Base-by-base conservation (phyloP, 1,140 invertebrate genomes). In the Conus betulinus region DNA sequence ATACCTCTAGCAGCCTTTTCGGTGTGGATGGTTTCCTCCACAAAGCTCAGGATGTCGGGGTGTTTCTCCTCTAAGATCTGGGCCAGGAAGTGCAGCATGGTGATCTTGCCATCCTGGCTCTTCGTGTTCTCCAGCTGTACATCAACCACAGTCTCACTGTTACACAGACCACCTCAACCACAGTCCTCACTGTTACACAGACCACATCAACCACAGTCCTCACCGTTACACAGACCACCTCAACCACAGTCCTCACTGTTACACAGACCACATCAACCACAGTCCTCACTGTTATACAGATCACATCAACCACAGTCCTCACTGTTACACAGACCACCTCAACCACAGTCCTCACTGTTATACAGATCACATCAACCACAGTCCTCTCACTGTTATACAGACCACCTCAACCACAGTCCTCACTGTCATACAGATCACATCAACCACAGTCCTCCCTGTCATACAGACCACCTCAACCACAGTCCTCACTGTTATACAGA, bases 71-170 rank as follows among this genome's bases (percentile, higher is more conserved):
- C 98, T 89, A 99, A 97, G 2, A 97, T 97, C 91, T 99, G 97
- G 0, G 97, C 98, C 71, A 99, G 95, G 93, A 98, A 99, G 23
- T 71, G 67, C 67, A 20, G 96, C 39, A 99, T 95, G 0, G 98
- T 99, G 87, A 97, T 97, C 92, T 98, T 98, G 93, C 99, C 99
- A 92, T 99, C 98, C 15, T 97, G 95, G 94, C 99, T 98, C 96
- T 99, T 99, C 5, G 99, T 99, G 88, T 97, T 97, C n/a, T 97
- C 97, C 89, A 99, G 96, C 97, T 98, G 95, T 10, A 6, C 67
- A 71, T 71, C 67, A 71, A 71, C 20, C 67, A 71, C 20, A 11
- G 20, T n/a, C 11, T 71, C 67, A 71, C 20, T 20, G 23, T 71
- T 20, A 71, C 4, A 11, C 11, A 17, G 11, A 71, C 23, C 67